phyloP scores from a whole-genome alignment of 2,888 invertebrate species.

The Fabriciana adippe region DNA sequence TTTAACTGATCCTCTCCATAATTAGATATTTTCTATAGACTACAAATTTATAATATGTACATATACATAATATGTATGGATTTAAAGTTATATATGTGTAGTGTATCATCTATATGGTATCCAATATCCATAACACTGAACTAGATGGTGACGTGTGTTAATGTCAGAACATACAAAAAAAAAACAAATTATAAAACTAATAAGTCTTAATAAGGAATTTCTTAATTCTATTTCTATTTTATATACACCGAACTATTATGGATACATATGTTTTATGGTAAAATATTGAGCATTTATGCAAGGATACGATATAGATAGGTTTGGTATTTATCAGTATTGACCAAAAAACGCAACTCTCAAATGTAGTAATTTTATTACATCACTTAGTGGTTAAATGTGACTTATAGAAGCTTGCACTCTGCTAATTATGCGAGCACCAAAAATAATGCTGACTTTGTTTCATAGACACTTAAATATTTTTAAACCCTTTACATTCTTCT shows the following conservation, averaged over 20 bases:
- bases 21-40: neutral
- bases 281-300: neutral
- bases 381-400: conserved; percentile 19
- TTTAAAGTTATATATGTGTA: too few relatives aligned
- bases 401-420: conserved; percentile 2
- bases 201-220: too few relatives aligned
- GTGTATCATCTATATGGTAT: too few relatives aligned
- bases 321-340: neutral
- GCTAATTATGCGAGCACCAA: neutral
- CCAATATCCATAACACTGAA: neutral
- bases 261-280: too few relatives aligned
- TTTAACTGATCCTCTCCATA: neutral
- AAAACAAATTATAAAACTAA: too few relatives aligned
- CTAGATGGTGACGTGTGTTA: too few relatives aligned
- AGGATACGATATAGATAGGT: conserved; percentile 1
- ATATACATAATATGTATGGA: neutral
- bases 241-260: too few relatives aligned
- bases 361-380: conserved; percentile 27
- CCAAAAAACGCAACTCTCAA: neutral
- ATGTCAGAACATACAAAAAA: too few relatives aligned
- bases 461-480: too few relatives aligned
- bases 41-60: neutral
- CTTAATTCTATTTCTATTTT: too few relatives aligned
- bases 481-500: too few relatives aligned
- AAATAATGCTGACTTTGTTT: neutral